Evolutionary conservation across 2,113 vertebrate genomes (phyloP).

Genomic region (Ceratotherium simum): DNA sequence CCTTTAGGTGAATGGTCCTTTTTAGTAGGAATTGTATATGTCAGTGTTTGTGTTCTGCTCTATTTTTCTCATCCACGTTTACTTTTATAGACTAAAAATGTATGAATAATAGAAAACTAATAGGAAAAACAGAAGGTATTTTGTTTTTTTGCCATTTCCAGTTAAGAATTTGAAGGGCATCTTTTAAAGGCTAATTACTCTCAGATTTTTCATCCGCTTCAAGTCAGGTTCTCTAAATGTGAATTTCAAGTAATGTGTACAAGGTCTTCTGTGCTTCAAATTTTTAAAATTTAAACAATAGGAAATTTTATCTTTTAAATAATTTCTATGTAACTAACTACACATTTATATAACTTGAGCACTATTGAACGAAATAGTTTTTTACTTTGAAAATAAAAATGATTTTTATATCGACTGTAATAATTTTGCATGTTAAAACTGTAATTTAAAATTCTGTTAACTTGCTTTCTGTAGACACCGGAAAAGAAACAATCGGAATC

Average conservation of each 20-base stretch:
- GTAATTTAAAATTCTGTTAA: conserved; percentile 71
- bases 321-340: conserved; percentile 14
- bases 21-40: conserved; percentile 31
- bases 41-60: not conserved
- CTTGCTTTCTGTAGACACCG: conserved; percentile 92
- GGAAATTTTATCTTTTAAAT: conserved; percentile 56
- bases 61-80: not conserved
- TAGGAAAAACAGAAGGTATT: not conserved
- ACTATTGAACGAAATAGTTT: conserved; percentile 9
- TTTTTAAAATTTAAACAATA: conserved; percentile 6
- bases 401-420: conserved; percentile 30
- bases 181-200: conserved; percentile 5
- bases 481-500: conserved; percentile 98
- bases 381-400: conserved; percentile 28
- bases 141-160: not conserved
- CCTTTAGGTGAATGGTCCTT: not conserved
- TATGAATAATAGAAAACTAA: conserved; percentile 25
- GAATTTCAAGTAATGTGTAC: conserved; percentile 18
- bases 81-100: conserved; percentile 19
- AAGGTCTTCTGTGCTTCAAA: not conserved
- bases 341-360: conserved; percentile 15
- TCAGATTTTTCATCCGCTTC: conserved; percentile 36
- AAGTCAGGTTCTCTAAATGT: conserved; percentile 47
- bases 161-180: conserved; percentile 39
- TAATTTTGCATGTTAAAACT: conserved; percentile 62